Base-by-base conservation (phyloP, 2,888 invertebrate species). In the Fabriciana adippe region DNA sequence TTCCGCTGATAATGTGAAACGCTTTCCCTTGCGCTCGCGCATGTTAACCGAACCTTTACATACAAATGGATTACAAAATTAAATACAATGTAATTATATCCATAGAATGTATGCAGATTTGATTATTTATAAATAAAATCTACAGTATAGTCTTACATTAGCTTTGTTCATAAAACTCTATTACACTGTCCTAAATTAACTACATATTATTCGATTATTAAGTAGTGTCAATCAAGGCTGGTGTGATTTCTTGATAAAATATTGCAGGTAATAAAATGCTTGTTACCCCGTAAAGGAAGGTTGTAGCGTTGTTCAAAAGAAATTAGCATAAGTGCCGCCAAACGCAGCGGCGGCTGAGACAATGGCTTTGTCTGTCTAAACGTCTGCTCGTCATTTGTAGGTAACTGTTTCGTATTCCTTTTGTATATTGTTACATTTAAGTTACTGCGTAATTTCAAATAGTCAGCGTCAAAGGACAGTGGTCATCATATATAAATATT, bases 251-350 rank as follows among this genome's bases (percentile, higher is more conserved):
- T 69, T 63, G 57, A 45, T 71, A 69, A 71, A 83, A 86, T 81
- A 85, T 83, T 79, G 79, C 82, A 79, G 78, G 84, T 81, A 85
- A 85, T 86, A 86, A 86, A 84, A 75, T 81, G 80, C 81, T 83
- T 82, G 82, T 82, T 81, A 76, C 75, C 80, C 81, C 75, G 80
- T 79, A 81, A 85, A 82, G 82, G 85, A 82, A 87, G 86, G 80
- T 78, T 80, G 80, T 77, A 79, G 80, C 80, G 81, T 81, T 79
- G 83, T 82, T 90, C 85, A 85, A 90, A 88, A 88, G 88, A 87
- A 87, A 91, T 92, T 90, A 86, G 86, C 92, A 91, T 91, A 91
- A 88, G 84, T 84, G 83, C 87, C 85, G 86, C 84, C 87, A 84
- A 87, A 89, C 84, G 81, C 83, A 82, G 83, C 78, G 80, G 78